Evolutionary conservation across 2,797 vertebrate genomes (phyloP), one percentile per base, ranked within the genome.

Genomic region (Cyclura pinguis): DNA sequence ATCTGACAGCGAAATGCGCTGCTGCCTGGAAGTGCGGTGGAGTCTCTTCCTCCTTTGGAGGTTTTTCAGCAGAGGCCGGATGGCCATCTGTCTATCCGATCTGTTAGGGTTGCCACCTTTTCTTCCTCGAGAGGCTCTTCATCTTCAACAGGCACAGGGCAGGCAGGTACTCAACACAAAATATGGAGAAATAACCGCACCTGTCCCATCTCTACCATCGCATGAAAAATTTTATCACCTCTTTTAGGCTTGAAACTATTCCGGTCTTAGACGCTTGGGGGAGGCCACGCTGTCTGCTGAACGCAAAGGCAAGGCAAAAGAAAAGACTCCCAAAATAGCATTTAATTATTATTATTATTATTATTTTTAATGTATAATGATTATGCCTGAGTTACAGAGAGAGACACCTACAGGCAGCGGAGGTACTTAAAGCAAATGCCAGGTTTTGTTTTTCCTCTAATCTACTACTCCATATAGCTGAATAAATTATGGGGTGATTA

Each of bases 401-500:
- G 95, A 98, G 98, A 99, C 98, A 98, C 98, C 98, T 98, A 99
- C 98, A 99, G 98, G 98, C 98, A 98, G 98, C 98, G 98, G 29
- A 55, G 98, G 98, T 98, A 99, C 98, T 98, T 98, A 99, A 99
- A 99, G 99, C 98, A 98, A 98, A 97, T 98, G 98, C 98, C 99
- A 98, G 98, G 98, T 99, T 98, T 69, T 96, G 94, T 96, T 98
- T 97, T 47, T 47, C 42, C 98, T 98, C 99, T 99, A 99, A 95
- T 98, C 98, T 97, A 99, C 98, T 98, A 99, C 98, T 98, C 98
- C 98, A 98, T 98, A 99, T 98, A 99, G 98, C 98, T 99, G 98
- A 99, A 99, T 99, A 99, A 99, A 99, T 99, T 99, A 99, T 99
- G 98, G 98, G 97, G 98, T 97, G 98, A 98, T 98, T 98, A 99